Evolutionary conservation across 2,113 vertebrate genomes (phyloP).

Genomic region (Hippoglossus stenolepis): DNA sequence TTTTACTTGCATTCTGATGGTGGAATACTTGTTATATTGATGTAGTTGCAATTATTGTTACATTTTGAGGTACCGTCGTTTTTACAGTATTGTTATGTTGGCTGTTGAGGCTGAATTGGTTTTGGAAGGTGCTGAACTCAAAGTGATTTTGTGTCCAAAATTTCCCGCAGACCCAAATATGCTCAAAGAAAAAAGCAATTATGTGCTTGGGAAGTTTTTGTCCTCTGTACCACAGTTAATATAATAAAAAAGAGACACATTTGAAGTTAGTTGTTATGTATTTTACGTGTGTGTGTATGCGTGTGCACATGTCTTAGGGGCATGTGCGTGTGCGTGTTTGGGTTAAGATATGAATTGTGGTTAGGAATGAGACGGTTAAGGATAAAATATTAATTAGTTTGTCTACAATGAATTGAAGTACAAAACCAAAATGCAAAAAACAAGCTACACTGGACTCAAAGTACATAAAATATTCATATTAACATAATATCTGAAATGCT

Average conservation of each 20-base stretch:
- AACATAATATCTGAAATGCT: too few species aligned
- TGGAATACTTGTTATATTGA: conserved; percentile 22
- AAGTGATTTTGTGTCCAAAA: conserved; percentile 18
- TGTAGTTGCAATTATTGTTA: conserved; percentile 35
- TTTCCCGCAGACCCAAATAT: conserved; percentile 30
- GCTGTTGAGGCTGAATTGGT: conserved; percentile 18
- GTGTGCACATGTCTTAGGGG: neutral
- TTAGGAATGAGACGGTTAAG: too few species aligned
- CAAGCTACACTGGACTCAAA: too few species aligned
- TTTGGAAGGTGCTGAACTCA: conserved; percentile 43
- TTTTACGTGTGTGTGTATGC: neutral
- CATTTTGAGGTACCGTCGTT: too few species aligned
- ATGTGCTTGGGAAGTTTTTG: conserved; percentile 31
- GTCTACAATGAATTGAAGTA: too few species aligned
- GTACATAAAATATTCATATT: too few species aligned
- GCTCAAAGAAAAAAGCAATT: conserved; percentile 40
- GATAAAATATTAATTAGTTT: too few species aligned
- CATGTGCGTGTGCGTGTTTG: too few species aligned
- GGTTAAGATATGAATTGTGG: too few species aligned
- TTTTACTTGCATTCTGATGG: conserved; percentile 21
- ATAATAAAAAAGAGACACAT: conserved; percentile 45
- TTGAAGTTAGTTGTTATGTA: neutral
- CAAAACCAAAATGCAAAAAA: too few species aligned
- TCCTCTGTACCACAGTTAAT: conserved; percentile 45
- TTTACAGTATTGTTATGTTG: conserved; percentile 36